Base-by-base conservation (phyloP, 2,888 invertebrate genomes). In the Strigamia transsilvanica region DNA sequence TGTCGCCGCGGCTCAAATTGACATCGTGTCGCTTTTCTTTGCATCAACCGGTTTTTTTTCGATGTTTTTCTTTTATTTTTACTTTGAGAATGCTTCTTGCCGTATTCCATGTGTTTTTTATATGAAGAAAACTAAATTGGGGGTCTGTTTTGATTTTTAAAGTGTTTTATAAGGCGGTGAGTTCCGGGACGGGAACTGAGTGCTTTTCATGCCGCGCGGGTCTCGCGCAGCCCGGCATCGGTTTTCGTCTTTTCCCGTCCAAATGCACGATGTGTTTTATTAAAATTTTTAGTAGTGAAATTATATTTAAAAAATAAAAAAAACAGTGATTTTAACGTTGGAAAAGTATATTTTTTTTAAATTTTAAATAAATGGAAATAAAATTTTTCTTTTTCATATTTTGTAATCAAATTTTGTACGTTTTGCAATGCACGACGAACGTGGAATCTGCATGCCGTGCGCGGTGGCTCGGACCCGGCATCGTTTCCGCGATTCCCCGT, bases 1-100 rank as follows among this genome's bases (percentile, higher is more conserved):
- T 73, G 73, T 73, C 73, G 73, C n/a, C 73, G 27, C 32, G 27
- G 73, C 13, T 56, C 56, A 73, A 73, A 27, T 73, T 73, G 73
- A 73, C 73, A 32, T 73, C 73, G 23, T 56, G 27, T 73, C 27
- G 73, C 32, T 73, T 27, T 23, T n/a, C 13, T 27, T 73, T 27
- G 5, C 32, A 18, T 56, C 21, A n/a, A n/a, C 0, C 18, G 7
- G 15, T 56, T 56, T 56, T 7, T 32, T 73, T 1, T 0, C 0
- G n/a, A 2, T 32, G 12, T 27, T 73, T 9, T 15, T 56, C 3
- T 56, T 4, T 18, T 21, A 21, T 56, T 56, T 18, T 56, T 18
- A 18, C 6, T 18, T 56, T 1, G 56, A 18, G 6, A 56, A 21
- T 18, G 18, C 21, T 56, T 56, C 4, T 56, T 5, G 1, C 2